Evolutionary conservation across 1,140 invertebrate species (phyloP).

Genomic region (Atta cephalotes): DNA sequence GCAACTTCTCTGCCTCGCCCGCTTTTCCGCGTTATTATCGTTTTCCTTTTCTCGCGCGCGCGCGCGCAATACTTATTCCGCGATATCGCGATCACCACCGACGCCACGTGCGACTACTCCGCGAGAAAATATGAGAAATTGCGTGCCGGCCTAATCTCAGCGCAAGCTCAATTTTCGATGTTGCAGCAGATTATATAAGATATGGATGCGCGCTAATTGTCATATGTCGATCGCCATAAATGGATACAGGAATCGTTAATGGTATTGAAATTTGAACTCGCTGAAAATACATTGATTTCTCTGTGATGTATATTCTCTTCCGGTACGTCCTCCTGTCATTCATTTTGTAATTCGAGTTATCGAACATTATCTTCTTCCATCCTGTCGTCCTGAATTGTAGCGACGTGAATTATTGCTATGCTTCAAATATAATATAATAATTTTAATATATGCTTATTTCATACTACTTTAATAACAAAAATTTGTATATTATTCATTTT

Average conservation of each 20-base stretch:
- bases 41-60: constrained; percentile 62
- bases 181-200: background rate
- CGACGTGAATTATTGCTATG: background rate
- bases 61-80: background rate
- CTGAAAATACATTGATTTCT: constrained; percentile 26
- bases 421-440: no score
- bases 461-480: background rate
- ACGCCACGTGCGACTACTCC: background rate
- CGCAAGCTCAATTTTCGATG: background rate
- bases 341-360: constrained; percentile 5
- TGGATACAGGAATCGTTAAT: background rate
- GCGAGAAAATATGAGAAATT: background rate
- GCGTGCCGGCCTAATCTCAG: background rate
- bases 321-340: background rate
- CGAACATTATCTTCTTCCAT: background rate
- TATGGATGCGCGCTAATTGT: background rate
- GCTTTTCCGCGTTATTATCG: constrained; percentile 76
- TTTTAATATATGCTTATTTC: background rate
- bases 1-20: constrained; percentile 49
- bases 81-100: constrained; percentile 52
- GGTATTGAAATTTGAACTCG: background rate
- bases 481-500: background rate
- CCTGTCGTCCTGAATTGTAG: background rate
- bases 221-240: background rate
- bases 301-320: background rate